A percentile compares a stretch with the other conserved stretches of the same genome.
Conservation (phyloP, 2,113 vertebrate genomes). For the Anarhynchus alexandrinus region DNA sequence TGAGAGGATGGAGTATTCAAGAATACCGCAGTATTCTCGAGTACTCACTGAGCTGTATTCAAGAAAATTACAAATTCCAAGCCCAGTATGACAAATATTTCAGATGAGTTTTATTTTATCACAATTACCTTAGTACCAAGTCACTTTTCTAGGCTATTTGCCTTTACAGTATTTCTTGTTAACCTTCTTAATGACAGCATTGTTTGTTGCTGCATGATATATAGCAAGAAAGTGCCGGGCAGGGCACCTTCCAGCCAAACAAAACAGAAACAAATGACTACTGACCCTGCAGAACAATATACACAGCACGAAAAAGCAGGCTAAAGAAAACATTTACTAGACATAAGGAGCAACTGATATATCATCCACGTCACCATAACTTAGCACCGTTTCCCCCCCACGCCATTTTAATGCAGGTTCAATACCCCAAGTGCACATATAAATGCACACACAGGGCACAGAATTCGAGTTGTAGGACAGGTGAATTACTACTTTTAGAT, state of each 20-base stretch:
- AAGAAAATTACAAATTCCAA: neutral
- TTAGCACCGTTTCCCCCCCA: neutral
- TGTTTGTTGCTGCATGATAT: neutral
- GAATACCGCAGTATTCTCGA: neutral
- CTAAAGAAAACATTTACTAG: neutral
- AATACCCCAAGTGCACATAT: neutral
- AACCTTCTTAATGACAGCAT: neutral
- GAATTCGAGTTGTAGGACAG: rapidly evolving
- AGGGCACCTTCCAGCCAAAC: neutral
- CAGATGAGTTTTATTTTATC: neutral
- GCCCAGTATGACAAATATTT: neutral
- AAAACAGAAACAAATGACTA: neutral
- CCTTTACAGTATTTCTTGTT: neutral
- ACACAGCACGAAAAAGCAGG: neutral
- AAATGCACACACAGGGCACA: neutral
- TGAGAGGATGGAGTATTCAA: neutral
- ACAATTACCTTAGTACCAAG: neutral
- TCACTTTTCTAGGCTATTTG: neutral
- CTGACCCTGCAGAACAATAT: neutral
- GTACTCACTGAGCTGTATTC: neutral
- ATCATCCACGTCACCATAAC: rapidly evolving
- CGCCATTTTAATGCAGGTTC: neutral
- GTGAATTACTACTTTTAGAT: rapidly evolving
- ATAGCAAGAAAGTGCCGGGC: neutral
- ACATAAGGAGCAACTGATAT: neutral